Evolutionary conservation across 2,888 invertebrate species (phyloP).

Genomic region (Leptopilina myrica): DNA sequence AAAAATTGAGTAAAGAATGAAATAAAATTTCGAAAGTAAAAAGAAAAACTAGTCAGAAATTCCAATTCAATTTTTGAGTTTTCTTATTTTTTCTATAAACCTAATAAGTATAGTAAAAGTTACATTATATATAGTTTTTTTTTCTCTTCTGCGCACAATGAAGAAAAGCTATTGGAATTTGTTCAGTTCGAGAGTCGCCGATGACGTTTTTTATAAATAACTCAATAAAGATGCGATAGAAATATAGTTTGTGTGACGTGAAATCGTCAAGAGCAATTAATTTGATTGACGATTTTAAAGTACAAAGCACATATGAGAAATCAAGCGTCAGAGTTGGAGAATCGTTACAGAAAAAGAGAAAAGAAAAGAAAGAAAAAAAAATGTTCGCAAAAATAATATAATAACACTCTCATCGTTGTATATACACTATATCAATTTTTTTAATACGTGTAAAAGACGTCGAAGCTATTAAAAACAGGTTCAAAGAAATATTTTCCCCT

Average conservation of each 20-base stretch:
- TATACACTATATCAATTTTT: no score
- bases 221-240: conserved; percentile 7
- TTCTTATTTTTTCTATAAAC: no score
- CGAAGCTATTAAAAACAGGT: not conserved
- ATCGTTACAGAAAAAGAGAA: not conserved
- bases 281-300: conserved; percentile 17
- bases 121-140: no score
- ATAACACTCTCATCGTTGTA: not conserved
- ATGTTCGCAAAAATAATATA: conserved; percentile 7
- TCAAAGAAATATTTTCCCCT: conserved; percentile 1
- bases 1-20: no score
- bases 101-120: no score
- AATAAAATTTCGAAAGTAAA: no score
- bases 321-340: conserved; percentile 4
- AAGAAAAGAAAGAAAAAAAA: not conserved
- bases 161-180: not conserved
- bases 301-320: conserved; percentile 1
- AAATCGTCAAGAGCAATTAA: conserved; percentile 11
- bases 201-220: conserved; percentile 19
- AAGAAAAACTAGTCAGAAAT: no score
- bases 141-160: not conserved
- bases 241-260: conserved; percentile 3
- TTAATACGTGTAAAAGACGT: not conserved
- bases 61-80: no score
- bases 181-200: not conserved